Evolutionary conservation across 2,797 vertebrate genomes (phyloP).

Genomic region (Smutsia temminckii): DNA sequence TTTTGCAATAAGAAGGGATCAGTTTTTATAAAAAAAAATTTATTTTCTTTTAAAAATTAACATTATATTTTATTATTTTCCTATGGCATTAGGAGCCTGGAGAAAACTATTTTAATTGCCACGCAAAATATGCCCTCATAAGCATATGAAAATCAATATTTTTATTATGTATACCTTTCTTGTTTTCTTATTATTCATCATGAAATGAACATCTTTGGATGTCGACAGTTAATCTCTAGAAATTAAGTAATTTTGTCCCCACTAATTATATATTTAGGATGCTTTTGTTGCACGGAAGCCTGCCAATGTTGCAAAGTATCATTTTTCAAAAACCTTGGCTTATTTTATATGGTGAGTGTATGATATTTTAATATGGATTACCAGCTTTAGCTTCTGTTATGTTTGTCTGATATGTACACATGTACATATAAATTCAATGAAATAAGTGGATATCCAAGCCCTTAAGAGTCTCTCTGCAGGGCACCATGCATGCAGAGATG

Average conservation of each 20-base stretch:
- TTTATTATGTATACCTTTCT: background rate
- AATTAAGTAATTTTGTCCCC: background rate
- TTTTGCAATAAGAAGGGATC: background rate
- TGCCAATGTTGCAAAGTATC: background rate
- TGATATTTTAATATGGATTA: background rate
- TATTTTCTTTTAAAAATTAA: background rate
- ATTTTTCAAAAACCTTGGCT: background rate
- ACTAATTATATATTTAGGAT: background rate
- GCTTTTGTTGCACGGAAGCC: background rate
- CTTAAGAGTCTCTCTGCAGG: background rate
- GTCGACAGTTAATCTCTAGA: background rate
- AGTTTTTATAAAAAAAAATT: background rate
- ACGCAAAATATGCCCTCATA: background rate
- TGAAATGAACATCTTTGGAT: background rate
- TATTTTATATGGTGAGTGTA: background rate
- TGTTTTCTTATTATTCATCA: background rate
- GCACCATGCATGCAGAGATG: background rate
- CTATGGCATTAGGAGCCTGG: background rate
- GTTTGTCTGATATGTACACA: background rate
- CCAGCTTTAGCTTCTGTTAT: background rate
- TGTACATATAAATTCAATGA: background rate
- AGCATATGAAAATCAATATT: background rate
- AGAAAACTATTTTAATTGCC: background rate
- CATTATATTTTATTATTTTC: background rate
- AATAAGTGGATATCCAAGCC: background rate